A percentile compares a stretch with the other conserved stretches of the same genome.
These are phyloP conservation scores for Chelon labrosus DNA, from an alignment of 2,797 vertebrate species.

Conservation along the genomic window DNA sequence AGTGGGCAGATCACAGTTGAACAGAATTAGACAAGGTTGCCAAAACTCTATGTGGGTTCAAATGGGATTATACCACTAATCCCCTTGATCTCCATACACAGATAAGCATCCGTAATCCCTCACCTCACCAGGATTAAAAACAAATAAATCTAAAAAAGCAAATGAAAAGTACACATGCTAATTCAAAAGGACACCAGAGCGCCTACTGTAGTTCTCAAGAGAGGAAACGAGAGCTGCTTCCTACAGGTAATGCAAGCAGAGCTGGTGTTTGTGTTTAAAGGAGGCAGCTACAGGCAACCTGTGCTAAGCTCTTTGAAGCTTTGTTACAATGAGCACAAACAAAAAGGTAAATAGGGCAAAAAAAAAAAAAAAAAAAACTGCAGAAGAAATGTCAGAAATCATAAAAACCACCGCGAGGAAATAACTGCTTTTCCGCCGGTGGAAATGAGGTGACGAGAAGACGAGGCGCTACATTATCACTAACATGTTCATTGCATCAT, in stretches of 20 bases:
- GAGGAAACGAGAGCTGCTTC: constrained; percentile 19
- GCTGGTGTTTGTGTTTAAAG: constrained; percentile 45
- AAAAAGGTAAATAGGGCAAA: constrained; percentile 40
- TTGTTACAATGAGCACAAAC: constrained; percentile 58
- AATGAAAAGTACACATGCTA: constrained; percentile 55
- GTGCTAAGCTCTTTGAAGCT: constrained; percentile 57
- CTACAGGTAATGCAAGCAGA: constrained; percentile 18
- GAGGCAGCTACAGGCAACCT: constrained; percentile 58
- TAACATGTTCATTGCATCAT: background rate
- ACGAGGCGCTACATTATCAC: constrained; percentile 7
- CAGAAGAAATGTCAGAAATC: constrained; percentile 37
- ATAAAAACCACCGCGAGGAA: constrained; percentile 26
- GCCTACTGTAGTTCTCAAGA: constrained; percentile 5
- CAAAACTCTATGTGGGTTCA: constrained; percentile 68
- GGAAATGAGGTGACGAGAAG: constrained; percentile 10
- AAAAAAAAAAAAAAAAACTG: constrained; percentile 40
- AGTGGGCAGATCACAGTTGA: constrained; percentile 61
- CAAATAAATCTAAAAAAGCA: constrained; percentile 29
- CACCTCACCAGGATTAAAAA: constrained; percentile 65
- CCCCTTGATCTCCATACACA: constrained; percentile 76
- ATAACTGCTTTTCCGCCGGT: constrained; percentile 14
- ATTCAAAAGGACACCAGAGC: constrained; percentile 66
- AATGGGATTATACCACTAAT: constrained; percentile 80
- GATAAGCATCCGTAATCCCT: constrained; percentile 77
- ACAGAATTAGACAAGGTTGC: constrained; percentile 70